Base-by-base conservation (phyloP, 2,888 invertebrate species). In the Euzophera pinguis region DNA sequence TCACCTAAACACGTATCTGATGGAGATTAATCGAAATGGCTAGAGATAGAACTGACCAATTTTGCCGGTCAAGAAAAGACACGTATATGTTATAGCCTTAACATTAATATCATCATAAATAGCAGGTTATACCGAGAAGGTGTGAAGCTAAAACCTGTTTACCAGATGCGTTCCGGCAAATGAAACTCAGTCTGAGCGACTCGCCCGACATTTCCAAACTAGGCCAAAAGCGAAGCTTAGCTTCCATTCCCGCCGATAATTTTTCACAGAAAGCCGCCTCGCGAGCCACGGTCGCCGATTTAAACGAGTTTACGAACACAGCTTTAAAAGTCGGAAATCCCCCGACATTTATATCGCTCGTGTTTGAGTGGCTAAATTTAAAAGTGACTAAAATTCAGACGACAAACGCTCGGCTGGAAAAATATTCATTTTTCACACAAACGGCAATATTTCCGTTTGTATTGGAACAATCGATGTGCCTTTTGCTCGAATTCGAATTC, bases 181-280 rank as follows among this genome's bases (percentile, higher is more conserved):
- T 84, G 76, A 78, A 71, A 69, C 73, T 22, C 2, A 22, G 22
- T 22, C 22, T 22, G 22, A 22, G 22, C 3, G 72, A 17, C 35
- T 57, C 61, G 59, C 67, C 73, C 63, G 67, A 58, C 63, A 65
- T 69, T 67, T 67, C 69, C 56, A 64, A 86, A 81, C 83, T 81
- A 71, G 81, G 79, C 69, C 82, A 82, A 81, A 80, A 78, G 77
- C 79, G 69, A 64, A 77, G 78, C 76, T 82, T 74, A 75, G 59
- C 65, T 57, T 61, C 56, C 50, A 32, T 58, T 63, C 61, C 62
- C 69, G 67, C 65, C 59, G 57, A 77, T 76, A 75, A 82, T 83
- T 83, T 83, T 81, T 82, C 77, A 76, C 73, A 65, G 66, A 67
- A 76, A 78, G 71, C 74, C 69, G 73, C 72, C 71, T 67, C 64